Conservation (phyloP, 2,113 vertebrate species). For the Muntiacus muntjak region DNA sequence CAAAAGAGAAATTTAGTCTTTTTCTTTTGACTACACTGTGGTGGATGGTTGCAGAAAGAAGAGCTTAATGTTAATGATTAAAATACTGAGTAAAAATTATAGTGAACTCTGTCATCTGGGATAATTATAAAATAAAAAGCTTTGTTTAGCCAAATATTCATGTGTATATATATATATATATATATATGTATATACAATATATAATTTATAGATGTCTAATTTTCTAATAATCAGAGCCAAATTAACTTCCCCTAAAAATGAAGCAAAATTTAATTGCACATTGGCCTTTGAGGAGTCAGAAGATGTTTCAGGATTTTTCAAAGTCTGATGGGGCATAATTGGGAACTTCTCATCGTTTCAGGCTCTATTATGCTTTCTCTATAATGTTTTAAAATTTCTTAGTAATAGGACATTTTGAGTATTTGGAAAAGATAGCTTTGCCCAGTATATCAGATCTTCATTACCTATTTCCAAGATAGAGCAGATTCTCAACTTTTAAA, state of each 20-base stretch:
- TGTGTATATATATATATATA: neutral
- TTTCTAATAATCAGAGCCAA: slow-evolving; percentile 6
- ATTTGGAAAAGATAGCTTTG: neutral
- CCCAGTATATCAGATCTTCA: neutral
- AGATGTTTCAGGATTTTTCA: neutral
- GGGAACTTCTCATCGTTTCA: neutral
- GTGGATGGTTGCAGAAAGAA: neutral
- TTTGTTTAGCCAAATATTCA: neutral
- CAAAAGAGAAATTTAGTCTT: neutral
- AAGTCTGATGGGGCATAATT: neutral
- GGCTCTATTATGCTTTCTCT: neutral
- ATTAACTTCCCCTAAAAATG: neutral
- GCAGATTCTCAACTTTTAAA: neutral
- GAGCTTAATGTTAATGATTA: slow-evolving; percentile 1
- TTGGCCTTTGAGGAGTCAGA: neutral
- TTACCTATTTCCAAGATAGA: neutral
- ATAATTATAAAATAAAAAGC: slow-evolving; percentile 3
- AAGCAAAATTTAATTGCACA: neutral
- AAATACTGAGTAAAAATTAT: slow-evolving; percentile 31
- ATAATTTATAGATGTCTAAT: neutral
- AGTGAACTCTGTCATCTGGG: neutral
- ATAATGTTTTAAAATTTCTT: neutral
- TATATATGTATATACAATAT: neutral
- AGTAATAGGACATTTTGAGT: neutral
- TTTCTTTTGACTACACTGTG: neutral